These are phyloP conservation scores for Botrylloides violaceus DNA, from an alignment of 23 tunicate genomes.

Conservation along the genomic window DNA sequence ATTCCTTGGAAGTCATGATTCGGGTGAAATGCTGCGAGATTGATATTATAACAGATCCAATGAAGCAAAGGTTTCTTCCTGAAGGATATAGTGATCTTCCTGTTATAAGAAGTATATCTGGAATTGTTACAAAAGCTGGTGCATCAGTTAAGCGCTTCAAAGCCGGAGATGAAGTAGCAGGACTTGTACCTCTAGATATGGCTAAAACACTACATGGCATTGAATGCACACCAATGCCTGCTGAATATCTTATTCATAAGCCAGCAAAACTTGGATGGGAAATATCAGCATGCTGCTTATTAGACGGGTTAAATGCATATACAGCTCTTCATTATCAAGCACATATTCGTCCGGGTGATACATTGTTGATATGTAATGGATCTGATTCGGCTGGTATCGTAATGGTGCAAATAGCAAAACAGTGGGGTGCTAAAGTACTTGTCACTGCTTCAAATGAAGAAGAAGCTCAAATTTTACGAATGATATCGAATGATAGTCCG, in stretches of 20 bases:
- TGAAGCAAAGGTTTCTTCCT: slow-evolving; percentile 21
- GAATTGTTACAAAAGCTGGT: slow-evolving; percentile 34
- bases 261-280: slow-evolving; percentile 69
- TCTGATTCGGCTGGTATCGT: slow-evolving; percentile 67
- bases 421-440: slow-evolving; percentile 68
- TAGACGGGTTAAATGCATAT: slow-evolving; percentile 71
- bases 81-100: slow-evolving; percentile 26
- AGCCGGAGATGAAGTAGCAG: slow-evolving; percentile 78
- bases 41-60: slow-evolving; percentile 5
- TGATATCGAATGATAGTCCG: slow-evolving; percentile 70
- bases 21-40: slow-evolving; percentile 17
- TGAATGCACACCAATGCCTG: slow-evolving; percentile 3
- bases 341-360: slow-evolving; percentile 45
- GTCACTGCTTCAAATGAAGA: slow-evolving; percentile 51
- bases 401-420: slow-evolving; percentile 50
- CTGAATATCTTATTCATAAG: slow-evolving; percentile 38
- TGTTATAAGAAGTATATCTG: slow-evolving; percentile 18
- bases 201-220: slow-evolving; percentile 26
- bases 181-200: slow-evolving; percentile 42
- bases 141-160: slow-evolving; percentile 46
- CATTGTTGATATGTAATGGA: slow-evolving; percentile 69
- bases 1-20: slow-evolving; percentile 3
- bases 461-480: slow-evolving; percentile 68
- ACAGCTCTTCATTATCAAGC: slow-evolving; percentile 76
- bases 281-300: slow-evolving; percentile 65